Evolutionary conservation across 2,797 vertebrate species (phyloP), one percentile per base, ranked within the genome.

Genomic region (Cheirogaleus major): DNA sequence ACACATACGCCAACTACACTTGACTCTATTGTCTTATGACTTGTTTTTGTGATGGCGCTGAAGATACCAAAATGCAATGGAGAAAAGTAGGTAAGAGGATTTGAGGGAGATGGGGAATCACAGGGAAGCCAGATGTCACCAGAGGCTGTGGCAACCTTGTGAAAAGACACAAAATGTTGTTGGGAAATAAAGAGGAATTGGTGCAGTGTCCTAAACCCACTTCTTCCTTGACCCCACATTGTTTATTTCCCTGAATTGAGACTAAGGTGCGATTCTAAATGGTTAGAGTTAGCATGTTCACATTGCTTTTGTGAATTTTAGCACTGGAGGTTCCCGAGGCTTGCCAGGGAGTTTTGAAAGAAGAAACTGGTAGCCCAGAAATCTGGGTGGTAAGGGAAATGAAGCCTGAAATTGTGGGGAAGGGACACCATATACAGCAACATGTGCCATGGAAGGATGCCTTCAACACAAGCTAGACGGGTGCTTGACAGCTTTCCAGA

Each of bases 371-470:
- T 22, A 81, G 35, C 43, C 2, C 18, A 76, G 87, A 96, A 84
- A 63, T 79, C 23, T 84, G 27, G 52, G 15, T 79, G 8, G 7
- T 50, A 63, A 57, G 14, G 9, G 45, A 75, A 69, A 70, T 25
- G 32, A 43, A 32, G 75, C 27, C 52, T 30, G 61, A 75, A 80
- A 83, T 35, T 84, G 11, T 15, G 23, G 30, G 32, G 23, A 30
- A 27, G 23, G 81, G 55, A 78, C 13, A 27, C 14, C 10, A 45
- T 5, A 23, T 55, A 89, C 7, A 63, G 8, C 27, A 41, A 12
- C 15, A 2, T 1, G 0, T 57, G 32, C 17, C 14, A 0, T 2
- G 20, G 22, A 59, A 61, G 9, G 17, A 25, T 22, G 25, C 13
- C 20, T 83, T 73, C 32, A 38, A 72, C 35, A 57, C 3, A 32